phyloP scores from a whole-genome alignment of 23 tunicate genomes.

The Styela clava region DNA sequence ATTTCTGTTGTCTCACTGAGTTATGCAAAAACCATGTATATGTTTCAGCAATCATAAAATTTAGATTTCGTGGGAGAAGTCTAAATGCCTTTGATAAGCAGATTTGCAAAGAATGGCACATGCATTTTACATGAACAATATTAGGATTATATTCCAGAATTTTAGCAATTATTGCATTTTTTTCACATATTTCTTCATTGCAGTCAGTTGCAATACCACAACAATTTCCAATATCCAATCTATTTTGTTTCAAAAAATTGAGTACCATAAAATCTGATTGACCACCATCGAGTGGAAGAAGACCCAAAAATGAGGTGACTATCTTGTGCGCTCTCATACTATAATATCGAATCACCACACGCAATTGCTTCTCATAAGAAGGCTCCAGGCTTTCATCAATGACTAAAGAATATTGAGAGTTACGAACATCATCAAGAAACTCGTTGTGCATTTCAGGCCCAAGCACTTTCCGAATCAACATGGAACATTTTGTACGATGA shows the following conservation, averaged over 20 bases:
- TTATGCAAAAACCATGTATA: conserved; percentile 42
- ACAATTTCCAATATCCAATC: conserved; percentile 8
- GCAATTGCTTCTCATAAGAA: conserved; percentile 13
- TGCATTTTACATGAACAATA: conserved; percentile 29
- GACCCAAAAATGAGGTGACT: conserved; percentile 19
- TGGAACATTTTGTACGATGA: conserved; percentile 15
- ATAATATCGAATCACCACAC: conserved; percentile 18
- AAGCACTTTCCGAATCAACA: conserved; percentile 16
- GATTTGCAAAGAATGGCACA: conserved; percentile 45
- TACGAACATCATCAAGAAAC: conserved; percentile 8
- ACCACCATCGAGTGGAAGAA: conserved; percentile 14
- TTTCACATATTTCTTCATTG: conserved; percentile 21
- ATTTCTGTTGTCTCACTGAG: conserved; percentile 17
- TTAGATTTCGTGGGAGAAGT: conserved; percentile 32
- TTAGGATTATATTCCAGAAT: conserved; percentile 18
- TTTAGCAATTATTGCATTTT: conserved; percentile 26
- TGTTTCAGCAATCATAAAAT: conserved; percentile 39
- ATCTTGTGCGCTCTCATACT: background rate
- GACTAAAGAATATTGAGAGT: conserved; percentile 13
- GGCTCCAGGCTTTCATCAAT: conserved; percentile 21
- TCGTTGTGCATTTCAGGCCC: conserved; percentile 27
- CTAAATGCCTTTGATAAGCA: conserved; percentile 22
- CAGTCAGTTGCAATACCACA: conserved; percentile 25
- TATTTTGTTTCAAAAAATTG: conserved; percentile 23
- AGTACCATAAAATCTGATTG: conserved; percentile 14